A percentile compares a stretch with the other conserved stretches of the same genome.
Conservation (phyloP, 2,113 vertebrate genomes). For the Oophaga pumilio region DNA sequence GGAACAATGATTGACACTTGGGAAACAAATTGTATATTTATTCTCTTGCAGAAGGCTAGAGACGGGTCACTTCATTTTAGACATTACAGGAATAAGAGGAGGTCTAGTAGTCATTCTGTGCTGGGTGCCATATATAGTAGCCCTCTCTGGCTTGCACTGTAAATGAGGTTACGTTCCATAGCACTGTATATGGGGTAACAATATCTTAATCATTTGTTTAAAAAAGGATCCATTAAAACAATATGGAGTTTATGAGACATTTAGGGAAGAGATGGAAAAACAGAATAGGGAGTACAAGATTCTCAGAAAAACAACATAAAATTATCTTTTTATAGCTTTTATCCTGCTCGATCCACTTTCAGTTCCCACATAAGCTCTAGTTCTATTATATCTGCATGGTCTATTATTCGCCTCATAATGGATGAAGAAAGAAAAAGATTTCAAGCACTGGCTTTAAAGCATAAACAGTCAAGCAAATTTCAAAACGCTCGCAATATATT, state of each 20-base stretch:
- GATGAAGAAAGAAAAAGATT: neutral
- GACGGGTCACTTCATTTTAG: no score
- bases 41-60: no score
- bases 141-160: no score
- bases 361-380: neutral
- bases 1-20: no score
- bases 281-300: neutral
- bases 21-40: no score
- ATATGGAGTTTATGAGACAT: neutral
- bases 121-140: no score
- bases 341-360: neutral
- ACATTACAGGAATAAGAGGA: no score
- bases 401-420: neutral
- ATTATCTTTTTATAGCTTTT: constrained; percentile 1
- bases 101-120: no score
- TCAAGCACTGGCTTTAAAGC: neutral
- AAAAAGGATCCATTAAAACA: no score
- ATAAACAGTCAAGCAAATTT: neutral
- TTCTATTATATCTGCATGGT: neutral
- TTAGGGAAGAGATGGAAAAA: neutral
- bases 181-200: no score
- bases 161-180: no score
- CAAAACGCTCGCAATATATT: neutral
- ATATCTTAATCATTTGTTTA: no score
- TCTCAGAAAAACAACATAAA: neutral